Evolutionary conservation across 2,888 invertebrate genomes (phyloP).

Genomic region (Notodonta ziczac): DNA sequence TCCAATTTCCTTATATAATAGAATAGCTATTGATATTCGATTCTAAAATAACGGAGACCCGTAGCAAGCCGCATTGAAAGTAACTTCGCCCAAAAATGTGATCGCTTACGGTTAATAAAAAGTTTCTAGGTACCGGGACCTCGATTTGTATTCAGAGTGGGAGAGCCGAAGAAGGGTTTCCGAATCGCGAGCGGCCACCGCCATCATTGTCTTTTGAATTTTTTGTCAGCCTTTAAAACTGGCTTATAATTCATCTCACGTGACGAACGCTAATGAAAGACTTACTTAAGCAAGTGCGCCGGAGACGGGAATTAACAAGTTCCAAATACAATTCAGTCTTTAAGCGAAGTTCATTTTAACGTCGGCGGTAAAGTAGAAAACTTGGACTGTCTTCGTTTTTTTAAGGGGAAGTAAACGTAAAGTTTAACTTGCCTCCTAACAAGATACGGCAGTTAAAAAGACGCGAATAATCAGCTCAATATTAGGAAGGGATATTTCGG

Average conservation of each 20-base stretch:
- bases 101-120: constrained; percentile 51
- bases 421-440: constrained; percentile 69
- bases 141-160: constrained; percentile 59
- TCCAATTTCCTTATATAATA: constrained; percentile 30
- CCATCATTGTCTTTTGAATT: constrained; percentile 65
- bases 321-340: constrained; percentile 79
- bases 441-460: constrained; percentile 59
- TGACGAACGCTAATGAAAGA: constrained; percentile 80
- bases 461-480: constrained; percentile 42
- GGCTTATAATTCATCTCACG: constrained; percentile 75
- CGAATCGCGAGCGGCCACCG: constrained; percentile 44
- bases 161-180: constrained; percentile 51
- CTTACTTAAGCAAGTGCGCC: constrained; percentile 77
- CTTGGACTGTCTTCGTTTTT: constrained; percentile 62
- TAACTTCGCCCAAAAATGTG: constrained; percentile 43
- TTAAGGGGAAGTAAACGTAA: constrained; percentile 56
- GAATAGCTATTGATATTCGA: constrained; percentile 38
- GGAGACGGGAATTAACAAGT: constrained; percentile 80
- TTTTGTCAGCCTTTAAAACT: constrained; percentile 62
- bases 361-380: constrained; percentile 78
- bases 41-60: constrained; percentile 33
- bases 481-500: constrained; percentile 35
- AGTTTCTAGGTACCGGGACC: constrained; percentile 37
- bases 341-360: constrained; percentile 78
- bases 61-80: constrained; percentile 37